Evolutionary conservation across 1,140 invertebrate species (phyloP), one percentile per base, ranked within the genome.

Genomic region (Zaprionus ornatus): DNA sequence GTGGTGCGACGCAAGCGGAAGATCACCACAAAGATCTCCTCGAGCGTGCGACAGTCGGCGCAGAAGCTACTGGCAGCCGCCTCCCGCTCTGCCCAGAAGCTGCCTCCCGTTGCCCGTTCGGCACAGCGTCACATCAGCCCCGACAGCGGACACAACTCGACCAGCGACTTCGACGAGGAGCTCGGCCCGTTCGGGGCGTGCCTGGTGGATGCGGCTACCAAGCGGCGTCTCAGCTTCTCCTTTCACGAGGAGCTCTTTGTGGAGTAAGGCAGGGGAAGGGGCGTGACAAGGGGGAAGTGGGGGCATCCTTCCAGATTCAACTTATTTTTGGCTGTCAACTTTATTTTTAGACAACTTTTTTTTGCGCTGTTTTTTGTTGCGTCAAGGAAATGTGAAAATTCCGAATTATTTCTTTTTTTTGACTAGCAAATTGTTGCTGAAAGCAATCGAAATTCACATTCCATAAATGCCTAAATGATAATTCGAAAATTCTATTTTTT

Each of bases 61-160:
- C 85, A 91, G 63, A 91, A 92, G 68, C 60, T 91, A 6, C 65
- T 91, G 4, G 80, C 90, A 0, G 82, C 83, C 0, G 79, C 78
- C 40, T 63, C 77, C 9, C 65, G 73, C 4, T 80, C 79, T 2
- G 63, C 68, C 25, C 75, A 69, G 19, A 77, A 91, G 69, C 52
- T 65, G 15, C 69, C 61, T 5, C 17, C 40, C n/a, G 40, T 45
- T 19, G 4, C 56, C 15, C 67, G 25, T 12, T 50, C 40, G 23
- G 25, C 61, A 9, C 71, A 74, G 37, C 81, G 81, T 0, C 86
- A 91, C 74, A 80, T 92, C 4, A 92, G 91, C 21, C 91, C 91
- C 37, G 91, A 92, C 67, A 92, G 91, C 29, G 91, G 91, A 0
- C 91, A 91, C 76, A 92, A 92, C 57, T 92, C 91, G 12, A 86